These are phyloP conservation scores for Pitangus sulphuratus DNA, from an alignment of 2,797 vertebrate genomes.

Conservation along the genomic window DNA sequence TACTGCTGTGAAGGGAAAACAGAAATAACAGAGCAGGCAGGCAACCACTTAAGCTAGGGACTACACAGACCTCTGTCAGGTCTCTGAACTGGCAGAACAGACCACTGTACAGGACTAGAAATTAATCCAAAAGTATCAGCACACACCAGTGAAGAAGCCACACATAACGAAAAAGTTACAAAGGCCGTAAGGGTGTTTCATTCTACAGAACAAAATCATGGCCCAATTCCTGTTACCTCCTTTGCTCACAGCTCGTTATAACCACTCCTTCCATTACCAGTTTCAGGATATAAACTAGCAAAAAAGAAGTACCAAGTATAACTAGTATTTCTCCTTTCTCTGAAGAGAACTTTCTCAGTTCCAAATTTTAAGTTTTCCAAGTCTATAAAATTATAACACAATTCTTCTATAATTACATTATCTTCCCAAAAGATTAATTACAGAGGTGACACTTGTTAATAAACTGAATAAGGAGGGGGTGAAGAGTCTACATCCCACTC, in stretches of 20 bases:
- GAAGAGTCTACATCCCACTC: not conserved
- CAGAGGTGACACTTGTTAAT: not conserved
- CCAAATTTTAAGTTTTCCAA: not conserved
- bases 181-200: not conserved
- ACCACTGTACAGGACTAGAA: not conserved
- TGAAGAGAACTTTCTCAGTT: not conserved
- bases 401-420: not conserved
- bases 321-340: not conserved
- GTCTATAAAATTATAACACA: not conserved
- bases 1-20: rapidly evolving
- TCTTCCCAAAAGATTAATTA: not conserved
- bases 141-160: not conserved
- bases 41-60: not conserved
- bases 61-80: rapidly evolving
- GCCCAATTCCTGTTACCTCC: not conserved
- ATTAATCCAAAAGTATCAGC: not conserved
- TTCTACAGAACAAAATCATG: not conserved
- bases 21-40: not conserved
- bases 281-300: not conserved
- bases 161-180: not conserved
- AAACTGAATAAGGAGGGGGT: not conserved
- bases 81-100: not conserved
- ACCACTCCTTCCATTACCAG: not conserved
- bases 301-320: not conserved
- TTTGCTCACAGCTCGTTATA: not conserved